A percentile compares a stretch with the other conserved stretches of the same genome.
Conservation (phyloP, 2,888 invertebrate genomes). For the Sussaba pulchella region DNA sequence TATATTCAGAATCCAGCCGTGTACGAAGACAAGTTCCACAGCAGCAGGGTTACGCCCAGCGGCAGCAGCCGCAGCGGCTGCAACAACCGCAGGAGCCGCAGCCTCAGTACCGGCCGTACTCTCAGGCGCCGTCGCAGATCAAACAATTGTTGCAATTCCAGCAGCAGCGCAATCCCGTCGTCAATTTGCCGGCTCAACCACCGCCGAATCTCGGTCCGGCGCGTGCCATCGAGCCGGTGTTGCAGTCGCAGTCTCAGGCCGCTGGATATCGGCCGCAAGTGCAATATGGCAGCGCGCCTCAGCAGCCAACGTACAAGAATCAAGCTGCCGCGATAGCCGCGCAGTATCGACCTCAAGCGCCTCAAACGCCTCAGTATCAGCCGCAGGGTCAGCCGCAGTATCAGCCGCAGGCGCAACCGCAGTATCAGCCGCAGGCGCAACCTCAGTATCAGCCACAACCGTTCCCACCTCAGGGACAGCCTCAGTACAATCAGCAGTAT, state of each 20-base stretch:
- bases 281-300: constrained; percentile 74
- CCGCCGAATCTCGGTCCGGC: constrained; percentile 72
- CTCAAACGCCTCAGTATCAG: constrained; percentile 56
- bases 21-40: constrained; percentile 61
- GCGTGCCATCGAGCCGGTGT: constrained; percentile 59
- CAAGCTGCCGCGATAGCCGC: constrained; percentile 68
- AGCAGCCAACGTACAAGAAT: constrained; percentile 76
- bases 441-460: constrained; percentile 65
- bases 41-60: constrained; percentile 41
- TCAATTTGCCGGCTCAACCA: constrained; percentile 76
- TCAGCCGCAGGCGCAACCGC: constrained; percentile 57
- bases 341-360: constrained; percentile 65
- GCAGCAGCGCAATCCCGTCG: constrained; percentile 78
- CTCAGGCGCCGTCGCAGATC: constrained; percentile 78
- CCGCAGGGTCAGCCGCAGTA: constrained; percentile 62
- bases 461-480: constrained; percentile 57
- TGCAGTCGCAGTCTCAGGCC: constrained; percentile 70
- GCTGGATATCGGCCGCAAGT: constrained; percentile 76
- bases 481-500: constrained; percentile 68
- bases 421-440: constrained; percentile 57
- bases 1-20: constrained; percentile 48
- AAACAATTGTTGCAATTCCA: constrained; percentile 79
- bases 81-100: constrained; percentile 65
- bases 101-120: constrained; percentile 74
- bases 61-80: constrained; percentile 62